phyloP scores from a whole-genome alignment of 2,797 vertebrate species.

The Meriones psammophilus region DNA sequence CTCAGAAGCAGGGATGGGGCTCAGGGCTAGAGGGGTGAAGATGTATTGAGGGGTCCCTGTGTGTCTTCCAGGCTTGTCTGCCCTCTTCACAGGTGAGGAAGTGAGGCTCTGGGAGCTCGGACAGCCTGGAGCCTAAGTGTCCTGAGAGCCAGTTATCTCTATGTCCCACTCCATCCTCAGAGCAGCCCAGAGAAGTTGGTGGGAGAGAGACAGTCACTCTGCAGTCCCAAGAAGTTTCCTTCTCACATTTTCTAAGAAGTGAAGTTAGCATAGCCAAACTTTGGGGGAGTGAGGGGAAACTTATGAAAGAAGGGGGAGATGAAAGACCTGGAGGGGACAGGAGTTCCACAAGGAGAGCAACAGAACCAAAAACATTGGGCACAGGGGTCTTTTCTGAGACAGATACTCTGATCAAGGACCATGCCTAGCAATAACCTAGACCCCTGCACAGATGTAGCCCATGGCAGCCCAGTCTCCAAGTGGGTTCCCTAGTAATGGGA shows the following conservation, averaged over 20 bases:
- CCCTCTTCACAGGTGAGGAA: constrained; percentile 47
- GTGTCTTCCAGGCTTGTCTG: neutral
- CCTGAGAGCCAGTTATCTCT: neutral
- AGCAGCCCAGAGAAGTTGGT: neutral
- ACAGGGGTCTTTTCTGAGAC: too few species aligned
- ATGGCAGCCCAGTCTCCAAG: too few species aligned
- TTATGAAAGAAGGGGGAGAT: too few species aligned
- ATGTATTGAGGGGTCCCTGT: neutral
- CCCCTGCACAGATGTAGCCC: too few species aligned
- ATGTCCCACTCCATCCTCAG: neutral
- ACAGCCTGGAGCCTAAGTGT: neutral
- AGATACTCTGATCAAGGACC: too few species aligned
- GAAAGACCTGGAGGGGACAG: too few species aligned
- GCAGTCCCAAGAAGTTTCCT: neutral
- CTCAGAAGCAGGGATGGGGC: neutral
- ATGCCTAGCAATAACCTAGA: too few species aligned
- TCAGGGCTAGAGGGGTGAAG: neutral
- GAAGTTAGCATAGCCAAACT: too few species aligned
- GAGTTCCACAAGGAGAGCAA: too few species aligned
- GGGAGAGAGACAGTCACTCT: neutral
- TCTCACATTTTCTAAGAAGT: neutral
- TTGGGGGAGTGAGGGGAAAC: too few species aligned
- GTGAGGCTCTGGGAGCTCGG: neutral
- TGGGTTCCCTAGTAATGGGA: too few species aligned
- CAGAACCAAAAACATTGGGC: too few species aligned